A percentile compares a stretch with the other conserved stretches of the same genome.
phyloP scores from a whole-genome alignment of 2,888 invertebrate species.

The Atrina japonica region DNA sequence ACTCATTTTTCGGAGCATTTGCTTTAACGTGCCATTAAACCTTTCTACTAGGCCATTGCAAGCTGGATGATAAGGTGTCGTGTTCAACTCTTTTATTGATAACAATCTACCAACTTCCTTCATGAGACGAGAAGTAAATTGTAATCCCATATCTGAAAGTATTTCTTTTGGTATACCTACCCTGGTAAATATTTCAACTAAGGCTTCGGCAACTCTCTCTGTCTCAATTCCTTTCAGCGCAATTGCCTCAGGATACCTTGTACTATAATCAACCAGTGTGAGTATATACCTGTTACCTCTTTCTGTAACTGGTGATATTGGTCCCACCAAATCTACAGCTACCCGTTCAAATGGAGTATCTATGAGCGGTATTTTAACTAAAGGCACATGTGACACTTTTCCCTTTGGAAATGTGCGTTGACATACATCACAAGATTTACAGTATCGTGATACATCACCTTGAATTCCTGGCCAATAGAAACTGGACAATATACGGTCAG shows the following conservation, averaged over 20 bases:
- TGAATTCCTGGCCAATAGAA: slow-evolving; percentile 52
- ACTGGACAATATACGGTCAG: slow-evolving; percentile 31
- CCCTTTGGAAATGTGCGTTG: slow-evolving; percentile 43
- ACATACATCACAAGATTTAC: slow-evolving; percentile 40
- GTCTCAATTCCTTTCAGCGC: slow-evolving; percentile 22
- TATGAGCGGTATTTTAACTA: slow-evolving; percentile 50
- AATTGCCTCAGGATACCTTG: slow-evolving; percentile 19
- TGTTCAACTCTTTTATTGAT: slow-evolving; percentile 39
- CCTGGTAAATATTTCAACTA: background rate
- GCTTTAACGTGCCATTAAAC: slow-evolving; percentile 52
- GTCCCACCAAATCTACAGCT: slow-evolving; percentile 49
- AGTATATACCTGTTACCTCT: too few relatives aligned
- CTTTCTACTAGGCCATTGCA: slow-evolving; percentile 49
- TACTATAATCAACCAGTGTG: slow-evolving; percentile 11
- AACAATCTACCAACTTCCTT: slow-evolving; percentile 43
- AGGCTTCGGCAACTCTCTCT: slow-evolving; percentile 9
- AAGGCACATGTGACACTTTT: slow-evolving; percentile 35
- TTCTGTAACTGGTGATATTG: slow-evolving; percentile 33
- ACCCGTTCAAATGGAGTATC: slow-evolving; percentile 50
- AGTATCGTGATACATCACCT: slow-evolving; percentile 40
- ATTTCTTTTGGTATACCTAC: too few relatives aligned
- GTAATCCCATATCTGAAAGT: slow-evolving; percentile 30
- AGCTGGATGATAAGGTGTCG: slow-evolving; percentile 52
- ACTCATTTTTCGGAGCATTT: slow-evolving; percentile 50
- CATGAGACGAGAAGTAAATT: slow-evolving; percentile 54